Evolutionary conservation across 2,113 vertebrate species (phyloP).

Genomic region (Origma solitaria): DNA sequence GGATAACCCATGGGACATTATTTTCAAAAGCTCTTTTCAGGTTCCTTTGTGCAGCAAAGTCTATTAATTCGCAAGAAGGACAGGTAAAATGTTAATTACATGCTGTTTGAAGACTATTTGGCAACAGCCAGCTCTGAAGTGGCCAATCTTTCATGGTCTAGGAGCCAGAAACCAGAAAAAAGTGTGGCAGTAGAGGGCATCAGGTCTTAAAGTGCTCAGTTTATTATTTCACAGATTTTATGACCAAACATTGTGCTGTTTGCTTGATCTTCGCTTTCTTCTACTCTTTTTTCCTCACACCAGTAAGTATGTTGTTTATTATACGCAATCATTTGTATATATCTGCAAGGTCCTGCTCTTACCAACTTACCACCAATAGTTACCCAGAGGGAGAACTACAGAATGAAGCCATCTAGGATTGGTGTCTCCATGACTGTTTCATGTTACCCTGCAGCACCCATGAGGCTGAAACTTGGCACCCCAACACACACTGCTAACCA

Average conservation of each 20-base stretch:
- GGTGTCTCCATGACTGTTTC: not conserved
- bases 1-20: not conserved
- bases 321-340: not conserved
- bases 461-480: not conserved
- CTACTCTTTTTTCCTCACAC: not conserved
- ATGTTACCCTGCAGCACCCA: not conserved
- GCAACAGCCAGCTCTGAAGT: not conserved
- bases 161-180: not conserved
- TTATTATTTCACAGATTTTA: not conserved
- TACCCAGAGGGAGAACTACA: not conserved
- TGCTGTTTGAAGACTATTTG: not conserved
- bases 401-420: not conserved
- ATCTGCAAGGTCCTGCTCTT: not conserved
- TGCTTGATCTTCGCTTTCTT: not conserved
- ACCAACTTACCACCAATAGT: not conserved
- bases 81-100: not conserved
- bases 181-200: not conserved
- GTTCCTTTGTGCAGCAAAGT: not conserved
- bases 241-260: not conserved
- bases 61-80: not conserved
- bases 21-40: not conserved
- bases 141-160: not conserved
- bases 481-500: not conserved
- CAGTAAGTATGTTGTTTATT: not conserved
- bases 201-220: not conserved